phyloP scores from a whole-genome alignment of 2,888 invertebrate species.

The Torymus tubicola region DNA sequence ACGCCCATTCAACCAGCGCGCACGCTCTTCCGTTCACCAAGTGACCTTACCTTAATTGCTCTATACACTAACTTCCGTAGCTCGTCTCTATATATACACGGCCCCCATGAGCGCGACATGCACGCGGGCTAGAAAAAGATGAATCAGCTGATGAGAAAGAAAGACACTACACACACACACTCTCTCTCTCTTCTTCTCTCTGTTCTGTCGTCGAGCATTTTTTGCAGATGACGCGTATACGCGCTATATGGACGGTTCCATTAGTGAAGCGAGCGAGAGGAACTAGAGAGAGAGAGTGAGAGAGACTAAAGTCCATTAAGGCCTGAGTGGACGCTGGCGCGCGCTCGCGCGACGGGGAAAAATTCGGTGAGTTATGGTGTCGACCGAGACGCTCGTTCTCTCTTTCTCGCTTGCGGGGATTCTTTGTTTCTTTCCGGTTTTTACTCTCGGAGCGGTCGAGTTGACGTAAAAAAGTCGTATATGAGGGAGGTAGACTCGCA shows the following conservation, averaged over 20 bases:
- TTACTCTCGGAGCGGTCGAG: background rate
- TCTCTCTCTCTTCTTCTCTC: background rate
- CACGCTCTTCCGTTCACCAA: no score
- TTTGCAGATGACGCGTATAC: constrained; percentile 42
- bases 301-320: constrained; percentile 41
- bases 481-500: background rate
- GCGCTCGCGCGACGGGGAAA: constrained; percentile 25
- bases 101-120: no score
- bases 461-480: constrained; percentile 9
- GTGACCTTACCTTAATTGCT: no score
- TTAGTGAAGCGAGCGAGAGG: constrained; percentile 27
- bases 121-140: background rate
- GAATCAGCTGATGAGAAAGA: constrained; percentile 18
- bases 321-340: constrained; percentile 6
- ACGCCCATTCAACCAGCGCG: no score
- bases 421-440: constrained; percentile 51
- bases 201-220: constrained; percentile 8
- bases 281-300: background rate
- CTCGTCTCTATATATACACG: no score
- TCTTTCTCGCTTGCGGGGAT: constrained; percentile 9
- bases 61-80: no score
- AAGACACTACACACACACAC: no score
- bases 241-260: constrained; percentile 15
- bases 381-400: background rate
- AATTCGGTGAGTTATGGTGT: constrained; percentile 51